These are phyloP conservation scores for Neogobius melanostomus DNA, from an alignment of 2,113 vertebrate species.

Conservation along the genomic window DNA sequence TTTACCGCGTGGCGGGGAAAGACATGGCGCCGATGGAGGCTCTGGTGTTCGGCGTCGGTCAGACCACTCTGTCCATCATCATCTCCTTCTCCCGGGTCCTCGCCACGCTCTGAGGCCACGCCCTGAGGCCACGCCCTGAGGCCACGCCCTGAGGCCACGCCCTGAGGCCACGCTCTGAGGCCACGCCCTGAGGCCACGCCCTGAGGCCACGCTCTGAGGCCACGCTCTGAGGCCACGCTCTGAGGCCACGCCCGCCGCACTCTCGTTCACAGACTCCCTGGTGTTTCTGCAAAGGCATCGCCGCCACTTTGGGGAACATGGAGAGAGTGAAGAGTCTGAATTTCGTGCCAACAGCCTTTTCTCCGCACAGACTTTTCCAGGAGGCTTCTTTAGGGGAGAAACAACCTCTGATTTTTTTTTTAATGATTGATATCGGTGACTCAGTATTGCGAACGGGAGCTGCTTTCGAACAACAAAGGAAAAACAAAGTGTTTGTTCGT, in stretches of 20 bases:
- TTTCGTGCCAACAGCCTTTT: conserved; percentile 58
- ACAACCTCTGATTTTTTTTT: not conserved
- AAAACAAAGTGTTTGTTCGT: not conserved
- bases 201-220: too few species aligned
- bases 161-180: too few species aligned
- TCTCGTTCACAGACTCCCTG: not conserved
- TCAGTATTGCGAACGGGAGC: conserved; percentile 6
- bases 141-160: too few species aligned
- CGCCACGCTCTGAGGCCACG: too few species aligned
- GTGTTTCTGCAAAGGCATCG: conserved; percentile 28
- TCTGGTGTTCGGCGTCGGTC: conserved; percentile 92
- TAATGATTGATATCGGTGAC: not conserved
- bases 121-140: too few species aligned
- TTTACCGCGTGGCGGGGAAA: conserved; percentile 96
- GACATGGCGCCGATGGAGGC: conserved; percentile 96
- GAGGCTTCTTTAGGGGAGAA: conserved; percentile 25
- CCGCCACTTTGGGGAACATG: conserved; percentile 2
- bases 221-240: not conserved
- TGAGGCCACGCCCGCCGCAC: too few species aligned
- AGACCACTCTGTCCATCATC: conserved; percentile 89
- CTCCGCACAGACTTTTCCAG: conserved; percentile 41
- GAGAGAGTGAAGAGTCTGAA: conserved; percentile 14
- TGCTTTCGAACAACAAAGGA: conserved; percentile 18
- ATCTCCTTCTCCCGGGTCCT: conserved; percentile 95
- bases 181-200: too few species aligned